Evolutionary conservation across 2,888 invertebrate genomes (phyloP).

Genomic region (Melinaea marsaeus): DNA sequence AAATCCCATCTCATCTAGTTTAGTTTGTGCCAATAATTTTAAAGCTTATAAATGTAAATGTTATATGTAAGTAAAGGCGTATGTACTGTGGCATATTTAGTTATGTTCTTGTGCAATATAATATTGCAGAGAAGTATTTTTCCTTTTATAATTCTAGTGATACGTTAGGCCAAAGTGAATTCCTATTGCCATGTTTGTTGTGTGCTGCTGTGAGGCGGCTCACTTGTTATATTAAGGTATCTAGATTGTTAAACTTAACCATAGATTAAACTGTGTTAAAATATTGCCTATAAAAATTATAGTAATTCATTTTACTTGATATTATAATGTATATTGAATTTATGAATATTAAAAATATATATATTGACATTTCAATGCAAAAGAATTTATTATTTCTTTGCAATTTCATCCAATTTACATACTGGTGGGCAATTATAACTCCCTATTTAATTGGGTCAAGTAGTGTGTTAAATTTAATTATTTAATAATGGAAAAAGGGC

Average conservation of each 20-base stretch:
- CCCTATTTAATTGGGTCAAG: too few relatives aligned
- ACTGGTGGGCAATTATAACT: too few relatives aligned
- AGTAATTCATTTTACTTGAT: slow-evolving; percentile 78
- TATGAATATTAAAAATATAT: slow-evolving; percentile 78
- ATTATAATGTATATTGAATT: slow-evolving; percentile 79
- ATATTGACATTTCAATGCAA: slow-evolving; percentile 75
- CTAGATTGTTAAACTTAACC: slow-evolving; percentile 76
- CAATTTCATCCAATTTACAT: too few relatives aligned
- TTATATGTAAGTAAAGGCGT: slow-evolving; percentile 63
- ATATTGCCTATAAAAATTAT: slow-evolving; percentile 78
- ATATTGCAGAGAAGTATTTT: slow-evolving; percentile 60
- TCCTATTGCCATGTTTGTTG: slow-evolving; percentile 75
- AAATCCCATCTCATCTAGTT: slow-evolving; percentile 56
- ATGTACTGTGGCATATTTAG: slow-evolving; percentile 60
- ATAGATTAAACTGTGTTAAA: slow-evolving; percentile 78
- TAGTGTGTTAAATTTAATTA: too few relatives aligned
- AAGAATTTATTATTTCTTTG: slow-evolving; percentile 24
- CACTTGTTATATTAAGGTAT: slow-evolving; percentile 67
- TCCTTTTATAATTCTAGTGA: slow-evolving; percentile 43
- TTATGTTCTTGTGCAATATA: slow-evolving; percentile 56
- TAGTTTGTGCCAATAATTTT: slow-evolving; percentile 64
- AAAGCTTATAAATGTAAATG: slow-evolving; percentile 53
- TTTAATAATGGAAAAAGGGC: too few relatives aligned
- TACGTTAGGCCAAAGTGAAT: slow-evolving; percentile 64
- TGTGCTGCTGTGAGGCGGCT: slow-evolving; percentile 32